A percentile compares a stretch with the other conserved stretches of the same genome.
phyloP scores from a whole-genome alignment of 2,113 vertebrate species.

The Cavia porcellus region DNA sequence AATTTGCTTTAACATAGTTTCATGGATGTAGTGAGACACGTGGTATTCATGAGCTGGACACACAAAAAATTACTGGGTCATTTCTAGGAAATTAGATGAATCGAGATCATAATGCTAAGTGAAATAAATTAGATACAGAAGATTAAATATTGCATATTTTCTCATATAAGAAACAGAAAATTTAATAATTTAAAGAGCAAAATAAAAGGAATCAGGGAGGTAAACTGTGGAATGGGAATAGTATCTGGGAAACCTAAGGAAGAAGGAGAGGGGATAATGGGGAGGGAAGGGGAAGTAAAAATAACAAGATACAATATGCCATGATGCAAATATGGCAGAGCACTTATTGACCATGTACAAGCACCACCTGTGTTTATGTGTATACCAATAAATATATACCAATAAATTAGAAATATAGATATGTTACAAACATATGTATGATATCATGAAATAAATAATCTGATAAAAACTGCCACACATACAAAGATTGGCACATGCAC shows the following conservation, averaged over 20 bases:
- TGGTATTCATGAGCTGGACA: not conserved
- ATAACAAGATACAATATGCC: not conserved
- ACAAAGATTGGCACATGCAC: not conserved
- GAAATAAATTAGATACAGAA: not conserved
- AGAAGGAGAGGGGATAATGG: not conserved
- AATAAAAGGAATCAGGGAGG: not conserved
- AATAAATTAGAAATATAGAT: not conserved
- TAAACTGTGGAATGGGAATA: not conserved
- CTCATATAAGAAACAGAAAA: not conserved
- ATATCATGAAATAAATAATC: not conserved
- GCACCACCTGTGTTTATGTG: not conserved
- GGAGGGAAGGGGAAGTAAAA: not conserved
- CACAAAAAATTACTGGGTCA: conserved; percentile 7
- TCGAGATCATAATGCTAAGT: not conserved
- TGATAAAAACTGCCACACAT: not conserved
- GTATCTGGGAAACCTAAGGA: not conserved
- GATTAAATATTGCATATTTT: not conserved
- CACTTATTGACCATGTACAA: too few relatives aligned
- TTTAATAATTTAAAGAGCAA: not conserved
- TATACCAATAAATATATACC: not conserved
- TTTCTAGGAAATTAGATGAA: not conserved
- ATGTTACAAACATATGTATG: not conserved
- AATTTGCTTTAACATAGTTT: not conserved
- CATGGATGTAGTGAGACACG: not conserved
- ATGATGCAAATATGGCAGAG: not conserved